Percentiles rank a stretch among this genome's conserved stretches.
phyloP scores from a whole-genome alignment of 2,888 invertebrate genomes.

The Drosophila maculinotata region DNA sequence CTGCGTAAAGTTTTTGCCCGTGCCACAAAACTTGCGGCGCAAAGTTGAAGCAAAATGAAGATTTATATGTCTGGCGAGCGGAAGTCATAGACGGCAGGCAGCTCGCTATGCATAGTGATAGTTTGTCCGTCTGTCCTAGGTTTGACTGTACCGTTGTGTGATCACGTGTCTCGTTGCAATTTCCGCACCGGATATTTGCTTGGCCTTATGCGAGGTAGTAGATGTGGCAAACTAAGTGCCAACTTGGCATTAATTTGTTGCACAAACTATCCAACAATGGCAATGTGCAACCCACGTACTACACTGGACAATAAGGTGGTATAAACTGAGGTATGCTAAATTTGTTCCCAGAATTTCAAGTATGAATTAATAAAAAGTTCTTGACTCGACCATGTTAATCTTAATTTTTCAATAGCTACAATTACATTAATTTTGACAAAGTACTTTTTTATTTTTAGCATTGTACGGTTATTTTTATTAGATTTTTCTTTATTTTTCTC shows the following conservation, averaged over 20 bases:
- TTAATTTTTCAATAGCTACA: too few relatives aligned
- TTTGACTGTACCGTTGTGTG: slow-evolving; percentile 27
- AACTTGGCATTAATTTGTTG: slow-evolving; percentile 75
- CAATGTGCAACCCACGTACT: slow-evolving; percentile 23
- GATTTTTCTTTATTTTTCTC: too few relatives aligned
- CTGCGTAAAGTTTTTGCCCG: slow-evolving; percentile 56
- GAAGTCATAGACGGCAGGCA: slow-evolving; percentile 61
- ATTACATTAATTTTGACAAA: too few relatives aligned
- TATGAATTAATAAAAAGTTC: too few relatives aligned
- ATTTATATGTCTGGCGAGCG: slow-evolving; percentile 77
- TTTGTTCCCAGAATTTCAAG: background rate
- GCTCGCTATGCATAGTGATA: slow-evolving; percentile 55
- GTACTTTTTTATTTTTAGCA: too few relatives aligned
- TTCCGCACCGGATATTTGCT: slow-evolving; percentile 76
- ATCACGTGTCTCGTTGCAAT: slow-evolving; percentile 79
- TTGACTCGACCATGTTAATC: too few relatives aligned
- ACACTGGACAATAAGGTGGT: background rate
- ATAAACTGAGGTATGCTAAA: background rate
- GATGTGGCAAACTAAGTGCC: slow-evolving; percentile 59
- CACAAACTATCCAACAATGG: slow-evolving; percentile 62
- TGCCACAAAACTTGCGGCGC: slow-evolving; percentile 54
- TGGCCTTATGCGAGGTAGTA: slow-evolving; percentile 29
- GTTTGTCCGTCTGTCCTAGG: slow-evolving; percentile 1
- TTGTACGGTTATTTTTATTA: too few relatives aligned
- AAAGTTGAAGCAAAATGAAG: slow-evolving; percentile 77